phyloP scores from a whole-genome alignment of 1,140 invertebrate genomes.

The Drosophila sproati region DNA sequence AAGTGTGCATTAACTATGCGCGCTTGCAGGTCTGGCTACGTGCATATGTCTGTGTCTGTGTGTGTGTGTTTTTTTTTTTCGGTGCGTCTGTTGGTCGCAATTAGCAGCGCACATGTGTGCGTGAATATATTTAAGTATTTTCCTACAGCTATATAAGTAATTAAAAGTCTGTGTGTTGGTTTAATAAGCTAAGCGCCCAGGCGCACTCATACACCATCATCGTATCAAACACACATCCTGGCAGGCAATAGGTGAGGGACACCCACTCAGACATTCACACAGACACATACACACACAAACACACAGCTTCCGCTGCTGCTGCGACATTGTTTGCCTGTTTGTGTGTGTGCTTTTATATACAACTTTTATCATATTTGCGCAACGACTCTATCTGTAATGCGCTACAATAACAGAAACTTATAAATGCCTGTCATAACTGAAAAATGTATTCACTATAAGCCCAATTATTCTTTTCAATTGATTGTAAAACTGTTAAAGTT shows the following conservation, averaged over 20 bases:
- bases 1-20: slow-evolving; percentile 79
- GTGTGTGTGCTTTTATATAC: slow-evolving; percentile 11
- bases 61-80: slow-evolving; percentile 18
- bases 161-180: slow-evolving; percentile 77
- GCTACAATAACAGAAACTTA: slow-evolving; percentile 4
- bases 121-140: slow-evolving; percentile 48
- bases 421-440: neutral
- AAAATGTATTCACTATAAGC: neutral
- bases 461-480: slow-evolving; percentile 5
- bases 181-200: slow-evolving; percentile 77
- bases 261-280: slow-evolving; percentile 3
- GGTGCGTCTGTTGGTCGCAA: slow-evolving; percentile 59
- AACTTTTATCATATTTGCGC: slow-evolving; percentile 23
- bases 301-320: slow-evolving; percentile 34
- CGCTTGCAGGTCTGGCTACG: slow-evolving; percentile 37
- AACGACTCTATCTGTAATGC: slow-evolving; percentile 27
- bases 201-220: slow-evolving; percentile 11
- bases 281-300: slow-evolving; percentile 10
- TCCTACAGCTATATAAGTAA: slow-evolving; percentile 69
- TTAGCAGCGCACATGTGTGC: slow-evolving; percentile 66
- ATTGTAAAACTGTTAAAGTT: slow-evolving; percentile 1
- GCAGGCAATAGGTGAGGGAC: no score
- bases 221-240: no score
- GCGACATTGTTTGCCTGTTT: slow-evolving; percentile 47
- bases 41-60: slow-evolving; percentile 13